Conservation (phyloP, 2,888 invertebrate species). For the Leptogaster cylindrica region DNA sequence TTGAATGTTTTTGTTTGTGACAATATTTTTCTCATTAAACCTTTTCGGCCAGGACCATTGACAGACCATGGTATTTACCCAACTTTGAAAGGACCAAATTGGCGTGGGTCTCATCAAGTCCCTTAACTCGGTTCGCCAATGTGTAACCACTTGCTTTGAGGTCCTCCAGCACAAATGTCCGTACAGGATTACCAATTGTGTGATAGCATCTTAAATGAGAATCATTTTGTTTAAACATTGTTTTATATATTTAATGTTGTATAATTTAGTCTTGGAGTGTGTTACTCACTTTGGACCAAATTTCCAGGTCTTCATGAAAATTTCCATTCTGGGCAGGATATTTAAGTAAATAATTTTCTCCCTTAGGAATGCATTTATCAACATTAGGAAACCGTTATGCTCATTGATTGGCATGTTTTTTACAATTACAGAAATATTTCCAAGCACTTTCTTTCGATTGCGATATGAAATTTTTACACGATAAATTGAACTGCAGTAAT, state of each 20-base stretch:
- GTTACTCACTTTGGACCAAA: slow-evolving; percentile 56
- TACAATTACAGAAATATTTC: slow-evolving; percentile 57
- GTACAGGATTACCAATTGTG: slow-evolving; percentile 56
- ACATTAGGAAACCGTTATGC: slow-evolving; percentile 62
- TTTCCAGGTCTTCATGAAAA: slow-evolving; percentile 56
- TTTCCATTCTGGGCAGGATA: slow-evolving; percentile 61
- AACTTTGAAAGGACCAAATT: slow-evolving; percentile 63
- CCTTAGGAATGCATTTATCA: slow-evolving; percentile 61
- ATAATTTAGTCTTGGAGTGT: background rate
- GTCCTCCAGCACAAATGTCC: slow-evolving; percentile 60
- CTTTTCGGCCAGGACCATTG: slow-evolving; percentile 64
- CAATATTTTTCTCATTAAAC: slow-evolving; percentile 52
- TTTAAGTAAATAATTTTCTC: slow-evolving; percentile 62
- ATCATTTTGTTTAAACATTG: background rate
- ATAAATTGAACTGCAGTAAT: slow-evolving; percentile 60
- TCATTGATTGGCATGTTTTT: slow-evolving; percentile 57
- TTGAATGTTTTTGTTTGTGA: background rate
- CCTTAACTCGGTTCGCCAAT: slow-evolving; percentile 63
- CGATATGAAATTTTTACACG: slow-evolving; percentile 56
- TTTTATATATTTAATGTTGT: background rate
- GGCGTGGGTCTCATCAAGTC: slow-evolving; percentile 65
- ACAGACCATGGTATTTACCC: slow-evolving; percentile 65
- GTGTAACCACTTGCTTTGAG: slow-evolving; percentile 63
- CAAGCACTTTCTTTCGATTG: slow-evolving; percentile 54
- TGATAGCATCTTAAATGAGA: slow-evolving; percentile 54